Conservation (phyloP, 2,113 vertebrate genomes). For the Aythya baeri region DNA sequence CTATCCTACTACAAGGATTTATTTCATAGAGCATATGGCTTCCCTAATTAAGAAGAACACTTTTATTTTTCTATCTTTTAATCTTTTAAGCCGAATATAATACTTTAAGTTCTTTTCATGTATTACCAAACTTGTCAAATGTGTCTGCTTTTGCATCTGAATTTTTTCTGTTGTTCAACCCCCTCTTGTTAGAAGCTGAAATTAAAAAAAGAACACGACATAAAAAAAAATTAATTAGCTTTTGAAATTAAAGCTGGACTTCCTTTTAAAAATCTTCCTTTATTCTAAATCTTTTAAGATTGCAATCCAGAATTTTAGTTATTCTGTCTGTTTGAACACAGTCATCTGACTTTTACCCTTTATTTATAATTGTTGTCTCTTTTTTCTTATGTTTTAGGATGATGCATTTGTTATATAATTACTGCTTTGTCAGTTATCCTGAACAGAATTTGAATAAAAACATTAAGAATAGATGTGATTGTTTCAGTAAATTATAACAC, state of each 20-base stretch:
- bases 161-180: neutral
- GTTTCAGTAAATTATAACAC: neutral
- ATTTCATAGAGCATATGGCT: slow-evolving; percentile 17
- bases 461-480: neutral
- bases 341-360: neutral
- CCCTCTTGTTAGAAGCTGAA: neutral
- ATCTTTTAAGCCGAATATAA: slow-evolving; percentile 47
- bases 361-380: neutral
- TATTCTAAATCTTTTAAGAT: neutral
- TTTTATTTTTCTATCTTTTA: slow-evolving; percentile 35
- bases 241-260: neutral
- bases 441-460: neutral
- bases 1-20: neutral
- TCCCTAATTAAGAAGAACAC: slow-evolving; percentile 38
- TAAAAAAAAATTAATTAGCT: neutral
- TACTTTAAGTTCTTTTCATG: slow-evolving; percentile 26
- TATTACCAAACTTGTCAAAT: slow-evolving; percentile 18
- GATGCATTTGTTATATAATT: neutral
- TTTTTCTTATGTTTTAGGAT: neutral
- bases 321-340: neutral
- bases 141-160: neutral
- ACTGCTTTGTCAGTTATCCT: neutral
- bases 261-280: neutral
- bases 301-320: neutral
- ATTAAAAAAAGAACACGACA: fast-evolving